phyloP scores from a whole-genome alignment of 2,797 vertebrate species.

The Alosa sapidissima region DNA sequence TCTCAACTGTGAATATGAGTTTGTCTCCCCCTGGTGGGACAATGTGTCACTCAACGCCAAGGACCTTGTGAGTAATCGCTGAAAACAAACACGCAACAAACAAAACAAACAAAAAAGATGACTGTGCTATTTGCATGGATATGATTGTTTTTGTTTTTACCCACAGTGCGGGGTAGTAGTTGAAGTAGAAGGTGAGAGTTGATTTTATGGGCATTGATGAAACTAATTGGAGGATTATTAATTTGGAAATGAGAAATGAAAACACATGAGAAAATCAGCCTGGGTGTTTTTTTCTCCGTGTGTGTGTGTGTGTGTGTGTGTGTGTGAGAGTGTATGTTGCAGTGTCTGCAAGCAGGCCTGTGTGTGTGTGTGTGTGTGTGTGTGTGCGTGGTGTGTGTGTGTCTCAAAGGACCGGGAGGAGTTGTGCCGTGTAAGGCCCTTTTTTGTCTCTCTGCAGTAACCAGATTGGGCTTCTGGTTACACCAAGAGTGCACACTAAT shows the following conservation, averaged over 20 bases:
- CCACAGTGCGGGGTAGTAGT: not conserved
- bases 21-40: constrained; percentile 92
- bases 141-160: not conserved
- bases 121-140: not conserved
- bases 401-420: not conserved
- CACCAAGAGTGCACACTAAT: constrained; percentile 15
- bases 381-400: not conserved
- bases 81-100: not conserved
- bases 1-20: constrained; percentile 88
- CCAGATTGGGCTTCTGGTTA: constrained; percentile 8
- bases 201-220: not conserved
- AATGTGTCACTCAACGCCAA: constrained; percentile 88
- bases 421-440: constrained; percentile 8
- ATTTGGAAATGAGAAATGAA: not conserved
- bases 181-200: not conserved
- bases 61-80: constrained; percentile 79
- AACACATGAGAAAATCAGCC: not conserved
- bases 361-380: not conserved
- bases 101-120: not conserved
- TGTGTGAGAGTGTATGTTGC: not conserved
- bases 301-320: not conserved
- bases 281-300: not conserved
- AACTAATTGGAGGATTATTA: not conserved
- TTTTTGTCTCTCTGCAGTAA: constrained; percentile 17
- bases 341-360: not conserved